Percentiles rank a stretch among this genome's conserved stretches.
Evolutionary conservation across 2,113 vertebrate genomes (phyloP).

Genomic region (Muntiacus muntjak): DNA sequence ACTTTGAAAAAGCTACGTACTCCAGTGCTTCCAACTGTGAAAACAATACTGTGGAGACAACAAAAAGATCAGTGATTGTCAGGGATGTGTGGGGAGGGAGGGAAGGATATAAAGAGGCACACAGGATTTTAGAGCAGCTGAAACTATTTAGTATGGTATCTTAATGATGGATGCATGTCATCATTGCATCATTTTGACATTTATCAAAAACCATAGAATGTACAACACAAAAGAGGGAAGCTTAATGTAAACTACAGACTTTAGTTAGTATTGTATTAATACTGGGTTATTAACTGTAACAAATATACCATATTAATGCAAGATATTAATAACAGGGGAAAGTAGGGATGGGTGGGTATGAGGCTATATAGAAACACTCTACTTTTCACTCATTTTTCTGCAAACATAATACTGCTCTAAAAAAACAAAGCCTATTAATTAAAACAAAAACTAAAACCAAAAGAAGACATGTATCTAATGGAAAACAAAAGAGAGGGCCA

Average conservation of each 20-base stretch:
- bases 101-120: background rate
- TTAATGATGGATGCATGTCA: background rate
- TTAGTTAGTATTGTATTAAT: background rate
- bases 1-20: no score
- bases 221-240: background rate
- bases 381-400: background rate
- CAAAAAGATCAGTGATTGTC: no score
- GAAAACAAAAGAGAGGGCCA: background rate
- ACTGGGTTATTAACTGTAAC: background rate
- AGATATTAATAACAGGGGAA: background rate
- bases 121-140: background rate
- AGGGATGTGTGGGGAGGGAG: no score
- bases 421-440: background rate
- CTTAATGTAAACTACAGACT: background rate
- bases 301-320: background rate
- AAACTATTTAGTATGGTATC: background rate
- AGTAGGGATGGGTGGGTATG: background rate
- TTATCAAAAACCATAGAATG: background rate
- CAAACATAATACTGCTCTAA: background rate
- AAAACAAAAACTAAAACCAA: background rate
- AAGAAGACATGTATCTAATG: background rate
- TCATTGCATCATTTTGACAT: background rate
- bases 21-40: no score
- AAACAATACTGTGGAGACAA: no score
- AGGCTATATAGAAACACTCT: background rate